These are phyloP conservation scores for Nysson spinosus DNA, from an alignment of 2,888 invertebrate species.

Conservation along the genomic window DNA sequence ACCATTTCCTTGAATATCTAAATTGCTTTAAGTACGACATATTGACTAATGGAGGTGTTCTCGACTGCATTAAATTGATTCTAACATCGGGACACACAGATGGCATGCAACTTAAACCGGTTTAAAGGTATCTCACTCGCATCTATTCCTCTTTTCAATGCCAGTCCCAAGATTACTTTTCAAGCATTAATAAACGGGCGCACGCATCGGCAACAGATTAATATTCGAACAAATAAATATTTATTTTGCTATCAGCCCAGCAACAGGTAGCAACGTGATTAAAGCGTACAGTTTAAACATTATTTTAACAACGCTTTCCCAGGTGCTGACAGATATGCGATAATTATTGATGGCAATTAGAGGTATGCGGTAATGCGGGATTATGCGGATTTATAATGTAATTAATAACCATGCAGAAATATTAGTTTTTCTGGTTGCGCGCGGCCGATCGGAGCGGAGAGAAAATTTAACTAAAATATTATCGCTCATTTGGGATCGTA, in stretches of 20 bases:
- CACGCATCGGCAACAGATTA: slow-evolving; percentile 41
- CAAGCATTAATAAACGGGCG: slow-evolving; percentile 22
- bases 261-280: slow-evolving; percentile 63
- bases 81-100: background rate
- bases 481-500: slow-evolving; percentile 42
- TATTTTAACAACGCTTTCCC: slow-evolving; percentile 57
- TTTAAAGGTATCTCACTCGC: slow-evolving; percentile 20
- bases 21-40: background rate
- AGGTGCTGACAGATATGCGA: slow-evolving; percentile 57
- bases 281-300: slow-evolving; percentile 62
- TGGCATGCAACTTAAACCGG: slow-evolving; percentile 11
- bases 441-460: slow-evolving; percentile 40
- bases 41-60: slow-evolving; percentile 7
- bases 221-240: slow-evolving; percentile 63
- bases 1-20: background rate
- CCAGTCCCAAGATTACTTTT: slow-evolving; percentile 39
- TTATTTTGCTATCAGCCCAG: slow-evolving; percentile 62
- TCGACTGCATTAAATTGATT: background rate
- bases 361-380: slow-evolving; percentile 55
- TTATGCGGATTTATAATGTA: slow-evolving; percentile 62
- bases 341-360: slow-evolving; percentile 64
- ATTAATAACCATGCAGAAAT: slow-evolving; percentile 57
- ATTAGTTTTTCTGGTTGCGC: slow-evolving; percentile 57
- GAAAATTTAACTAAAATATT: slow-evolving; percentile 59
- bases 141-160: slow-evolving; percentile 10